Conservation (phyloP, 2,113 vertebrate genomes). For the Mirza zaza region DNA sequence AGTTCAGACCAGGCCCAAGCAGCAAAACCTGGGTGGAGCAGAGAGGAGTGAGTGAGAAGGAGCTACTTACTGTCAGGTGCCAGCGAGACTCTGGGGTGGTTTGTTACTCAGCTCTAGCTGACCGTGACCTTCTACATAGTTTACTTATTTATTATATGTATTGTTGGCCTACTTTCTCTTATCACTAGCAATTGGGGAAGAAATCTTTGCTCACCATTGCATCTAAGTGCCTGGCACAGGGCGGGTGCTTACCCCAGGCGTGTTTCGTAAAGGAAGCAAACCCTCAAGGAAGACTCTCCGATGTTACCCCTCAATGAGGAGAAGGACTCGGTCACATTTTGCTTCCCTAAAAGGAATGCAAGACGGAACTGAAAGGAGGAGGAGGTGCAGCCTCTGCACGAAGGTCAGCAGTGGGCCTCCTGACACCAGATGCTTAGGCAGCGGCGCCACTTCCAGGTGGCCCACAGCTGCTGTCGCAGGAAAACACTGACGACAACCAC, state of each 20-base stretch:
- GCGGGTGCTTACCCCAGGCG: neutral
- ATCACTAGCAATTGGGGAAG: neutral
- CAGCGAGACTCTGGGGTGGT: accelerated
- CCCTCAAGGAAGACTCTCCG: neutral
- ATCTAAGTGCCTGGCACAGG: neutral
- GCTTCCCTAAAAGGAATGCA: neutral
- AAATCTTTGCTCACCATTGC: neutral
- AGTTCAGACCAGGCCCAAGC: neutral
- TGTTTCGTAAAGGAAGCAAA: neutral
- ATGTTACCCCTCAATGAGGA: accelerated
- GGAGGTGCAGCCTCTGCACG: accelerated
- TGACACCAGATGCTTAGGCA: accelerated
- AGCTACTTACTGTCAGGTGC: neutral
- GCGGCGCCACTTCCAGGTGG: neutral
- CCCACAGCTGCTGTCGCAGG: too few species aligned
- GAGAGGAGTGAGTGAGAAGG: neutral
- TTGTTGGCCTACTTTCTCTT: neutral
- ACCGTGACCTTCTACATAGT: neutral
- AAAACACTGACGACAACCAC: accelerated
- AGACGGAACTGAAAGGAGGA: neutral
- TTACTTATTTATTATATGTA: too few species aligned
- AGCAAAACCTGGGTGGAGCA: neutral
- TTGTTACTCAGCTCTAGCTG: too few species aligned
- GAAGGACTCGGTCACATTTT: neutral
- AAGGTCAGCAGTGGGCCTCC: neutral